Evolutionary conservation across 1,140 invertebrate species (phyloP).

Genomic region (Dryas iulia): DNA sequence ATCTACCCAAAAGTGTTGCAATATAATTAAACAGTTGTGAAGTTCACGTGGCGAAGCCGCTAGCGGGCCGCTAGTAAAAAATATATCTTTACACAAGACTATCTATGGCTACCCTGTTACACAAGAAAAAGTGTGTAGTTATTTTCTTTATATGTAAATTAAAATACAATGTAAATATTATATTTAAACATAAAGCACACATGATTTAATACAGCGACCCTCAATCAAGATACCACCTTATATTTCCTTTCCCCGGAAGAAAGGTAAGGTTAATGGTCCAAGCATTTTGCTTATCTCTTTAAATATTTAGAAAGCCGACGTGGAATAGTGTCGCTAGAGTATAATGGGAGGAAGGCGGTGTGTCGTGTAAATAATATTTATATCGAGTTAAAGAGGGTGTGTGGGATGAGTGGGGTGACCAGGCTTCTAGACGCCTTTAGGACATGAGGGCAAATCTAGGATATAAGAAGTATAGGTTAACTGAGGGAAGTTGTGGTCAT

Average conservation of each 20-base stretch:
- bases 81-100: no score
- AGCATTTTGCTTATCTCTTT: conserved; percentile 2
- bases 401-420: background rate
- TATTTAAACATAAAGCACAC: conserved; percentile 1
- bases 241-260: background rate
- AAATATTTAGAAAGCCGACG: background rate
- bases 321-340: background rate
- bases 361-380: background rate
- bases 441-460: no score
- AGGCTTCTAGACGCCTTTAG: background rate
- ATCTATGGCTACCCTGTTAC: no score
- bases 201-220: background rate
- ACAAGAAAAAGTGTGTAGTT: no score
- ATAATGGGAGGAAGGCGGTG: background rate
- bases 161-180: no score
- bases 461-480: no score
- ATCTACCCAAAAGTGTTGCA: no score
- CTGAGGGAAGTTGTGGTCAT: no score
- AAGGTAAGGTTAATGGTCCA: conserved; percentile 1
- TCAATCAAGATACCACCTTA: background rate
- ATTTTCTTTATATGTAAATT: no score
- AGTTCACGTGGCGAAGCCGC: no score
- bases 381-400: background rate
- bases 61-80: no score
- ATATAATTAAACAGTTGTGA: no score